These are phyloP conservation scores for Corythornis vintsioides DNA, from an alignment of 2,113 vertebrate genomes.

Conservation along the genomic window DNA sequence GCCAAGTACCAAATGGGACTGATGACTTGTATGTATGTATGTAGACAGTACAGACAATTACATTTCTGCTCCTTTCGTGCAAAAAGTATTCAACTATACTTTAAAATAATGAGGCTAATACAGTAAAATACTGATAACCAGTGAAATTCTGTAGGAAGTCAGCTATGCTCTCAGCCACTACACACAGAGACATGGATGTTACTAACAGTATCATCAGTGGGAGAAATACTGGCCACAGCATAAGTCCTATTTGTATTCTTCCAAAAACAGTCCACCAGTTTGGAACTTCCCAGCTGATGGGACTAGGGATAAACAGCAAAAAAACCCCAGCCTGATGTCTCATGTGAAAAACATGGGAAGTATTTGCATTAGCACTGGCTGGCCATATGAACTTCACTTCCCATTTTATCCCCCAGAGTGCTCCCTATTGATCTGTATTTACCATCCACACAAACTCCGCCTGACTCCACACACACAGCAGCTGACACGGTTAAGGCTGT, in stretches of 20 bases:
- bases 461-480: background rate
- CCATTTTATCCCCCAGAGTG: background rate
- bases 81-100: constrained; percentile 1
- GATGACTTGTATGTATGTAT: constrained; percentile 51
- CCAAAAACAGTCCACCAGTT: background rate
- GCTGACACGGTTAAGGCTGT: background rate
- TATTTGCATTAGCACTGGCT: background rate
- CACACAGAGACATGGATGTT: background rate
- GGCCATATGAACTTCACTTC: background rate
- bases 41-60: constrained; percentile 32
- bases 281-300: background rate
- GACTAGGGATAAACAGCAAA: background rate
- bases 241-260: background rate
- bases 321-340: background rate
- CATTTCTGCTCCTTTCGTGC: constrained; percentile 18
- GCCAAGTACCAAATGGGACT: constrained; percentile 48
- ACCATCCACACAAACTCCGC: fast-evolving
- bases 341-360: background rate
- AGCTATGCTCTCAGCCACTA: background rate
- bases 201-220: background rate
- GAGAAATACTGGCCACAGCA: background rate
- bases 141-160: background rate
- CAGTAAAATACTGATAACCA: background rate
- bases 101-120: constrained; percentile 26
- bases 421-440: background rate